Base-by-base conservation (phyloP, 37 sponge, comb jelly and placozoan species). In the Chondrosia reniformis region DNA sequence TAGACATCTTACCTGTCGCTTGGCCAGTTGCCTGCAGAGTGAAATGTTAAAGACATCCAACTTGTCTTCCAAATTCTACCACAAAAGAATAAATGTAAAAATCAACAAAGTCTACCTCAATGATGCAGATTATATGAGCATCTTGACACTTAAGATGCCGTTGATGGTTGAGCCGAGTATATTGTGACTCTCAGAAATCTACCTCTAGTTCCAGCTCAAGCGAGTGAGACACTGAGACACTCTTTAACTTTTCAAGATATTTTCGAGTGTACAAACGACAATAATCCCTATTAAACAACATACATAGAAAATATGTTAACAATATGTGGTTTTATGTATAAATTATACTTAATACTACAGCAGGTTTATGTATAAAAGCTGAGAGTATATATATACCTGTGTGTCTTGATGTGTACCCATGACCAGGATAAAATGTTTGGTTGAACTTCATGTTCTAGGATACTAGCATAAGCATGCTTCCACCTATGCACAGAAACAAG, bases 31-130 rank as follows among this genome's bases (percentile, higher is more conserved):
- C 42, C 93, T 43, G 46, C 80, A 87, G 42, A 88, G 28, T 67
- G 88, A 36, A 8, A 92, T 88, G 78, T 92, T 92, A 64, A 88
- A 85, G 84, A 88, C 85, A 39, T 92, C 89, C 63, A 92, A 55
- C 55, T 83, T 40, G 36, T 88, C 83, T 54, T 92, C 93, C 40
- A 92, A 58, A 19, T 21, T 38, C 87, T 87, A 65, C 15, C 76
- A 80, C 6, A 15, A 66, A 25, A 44, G 33, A 64, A 19, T 1
- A 33, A 77, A 27, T 63, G 46, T 44, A 33, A 36, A 37, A 72
- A 12, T 39, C n/a, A n/a, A n/a, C n/a, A n/a, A n/a, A n/a, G n/a
- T n/a, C n/a, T n/a, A n/a, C n/a, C n/a, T n/a, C n/a, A n/a, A n/a
- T n/a, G n/a, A n/a, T n/a, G n/a, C n/a, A n/a, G n/a, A n/a, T n/a